A percentile compares a stretch with the other conserved stretches of the same genome.
Conservation (phyloP, 2,113 vertebrate genomes). For the Nymphicus hollandicus region DNA sequence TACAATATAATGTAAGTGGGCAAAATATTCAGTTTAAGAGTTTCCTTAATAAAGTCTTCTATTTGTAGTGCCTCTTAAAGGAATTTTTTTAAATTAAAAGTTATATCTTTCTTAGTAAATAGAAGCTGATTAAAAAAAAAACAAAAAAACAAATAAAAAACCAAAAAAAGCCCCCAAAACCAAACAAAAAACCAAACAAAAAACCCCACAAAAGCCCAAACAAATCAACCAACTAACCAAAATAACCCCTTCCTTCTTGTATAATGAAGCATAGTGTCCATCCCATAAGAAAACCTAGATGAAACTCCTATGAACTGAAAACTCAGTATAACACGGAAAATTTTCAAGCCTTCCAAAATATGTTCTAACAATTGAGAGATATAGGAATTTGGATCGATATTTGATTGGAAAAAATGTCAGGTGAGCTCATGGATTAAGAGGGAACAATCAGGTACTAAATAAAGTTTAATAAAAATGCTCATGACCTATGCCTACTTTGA, state of each 20-base stretch:
- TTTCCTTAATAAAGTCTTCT: not conserved
- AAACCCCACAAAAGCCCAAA: not conserved
- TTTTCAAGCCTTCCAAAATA: not conserved
- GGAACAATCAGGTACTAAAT: not conserved
- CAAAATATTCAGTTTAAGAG: not conserved
- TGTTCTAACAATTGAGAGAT: not conserved
- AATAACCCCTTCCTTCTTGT: not conserved
- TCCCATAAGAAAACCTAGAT: not conserved
- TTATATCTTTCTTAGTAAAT: not conserved
- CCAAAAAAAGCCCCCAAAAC: not conserved
- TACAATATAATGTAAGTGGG: not conserved
- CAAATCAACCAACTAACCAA: not conserved
- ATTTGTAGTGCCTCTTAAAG: not conserved
- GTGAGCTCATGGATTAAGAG: not conserved
- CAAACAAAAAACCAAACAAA: too few species aligned
- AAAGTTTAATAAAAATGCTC: not conserved
- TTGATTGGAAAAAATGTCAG: not conserved
- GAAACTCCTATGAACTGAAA: not conserved
- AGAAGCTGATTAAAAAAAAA: not conserved
- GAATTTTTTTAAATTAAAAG: not conserved
- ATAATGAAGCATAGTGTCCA: not conserved
- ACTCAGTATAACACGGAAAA: not conserved
- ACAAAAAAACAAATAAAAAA: not conserved
- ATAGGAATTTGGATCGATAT: not conserved
- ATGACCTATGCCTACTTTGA: not conserved